Base-by-base conservation (phyloP, 2,888 invertebrate genomes). In the Phalera bucephala region DNA sequence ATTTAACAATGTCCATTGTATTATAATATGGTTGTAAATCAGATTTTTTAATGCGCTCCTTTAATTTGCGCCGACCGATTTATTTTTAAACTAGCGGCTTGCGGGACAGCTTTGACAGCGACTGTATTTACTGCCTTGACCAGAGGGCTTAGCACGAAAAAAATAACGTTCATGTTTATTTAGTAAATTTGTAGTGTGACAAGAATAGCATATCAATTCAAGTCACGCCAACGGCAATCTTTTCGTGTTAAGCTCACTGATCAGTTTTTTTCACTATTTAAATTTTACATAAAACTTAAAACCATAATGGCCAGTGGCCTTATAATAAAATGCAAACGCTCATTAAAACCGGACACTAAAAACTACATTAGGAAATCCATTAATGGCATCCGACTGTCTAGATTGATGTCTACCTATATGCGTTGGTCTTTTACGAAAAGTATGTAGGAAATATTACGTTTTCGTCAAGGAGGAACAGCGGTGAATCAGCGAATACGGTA, bases 21-120 rank as follows among this genome's bases (percentile, higher is more conserved):
- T 80, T 76, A 66, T 76, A 78, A 80, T 80, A 70, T 71, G 64
- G 59, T 60, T 61, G 72, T 82, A 84, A 83, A 84, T 80, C 80
- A 74, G 73, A 61, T 62, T 64, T 68, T 71, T 72, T 68, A 74
- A 75, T 75, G 69, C 50, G 60, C 67, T 65, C 57, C 69, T 76
- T 80, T 77, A 76, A 80, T 77, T 79, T 77, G 64, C 49, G 59
- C 69, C 72, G 72, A 64, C 62, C 65, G 60, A 67, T 67, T 69
- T 68, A 70, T 75, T 66, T 64, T 69, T 65, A 62, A 54, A 49
- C 66, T 64, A 69, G 70, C 62, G 57, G 66, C 57, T 57, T 46
- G 39, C 40, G 49, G 42, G 66, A 63, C 60, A 58, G 35, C 49
- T 64, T 62, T 67, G 65, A 64, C 65, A 62, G 58, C 42, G 50